Evolutionary conservation across 2,113 vertebrate species (phyloP).

Genomic region (Romanogobio albipinnatus): DNA sequence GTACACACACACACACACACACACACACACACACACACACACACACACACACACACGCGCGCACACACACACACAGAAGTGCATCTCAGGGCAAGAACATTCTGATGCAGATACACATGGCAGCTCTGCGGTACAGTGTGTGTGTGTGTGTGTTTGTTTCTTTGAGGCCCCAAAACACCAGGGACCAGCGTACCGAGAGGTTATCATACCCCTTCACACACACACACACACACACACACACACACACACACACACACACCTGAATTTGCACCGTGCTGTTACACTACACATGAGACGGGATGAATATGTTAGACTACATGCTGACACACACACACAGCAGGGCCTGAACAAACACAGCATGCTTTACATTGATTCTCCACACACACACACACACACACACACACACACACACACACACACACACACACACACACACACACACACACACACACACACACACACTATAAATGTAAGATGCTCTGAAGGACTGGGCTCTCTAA

Average conservation of each 20-base stretch:
- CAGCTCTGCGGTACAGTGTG: background rate
- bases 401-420: background rate
- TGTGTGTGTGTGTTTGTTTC: background rate
- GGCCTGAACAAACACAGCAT: conserved; percentile 1
- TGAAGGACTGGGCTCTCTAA: background rate
- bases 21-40: conserved; percentile 29
- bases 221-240: background rate
- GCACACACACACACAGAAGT: conserved; percentile 2
- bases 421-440: background rate
- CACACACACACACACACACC: background rate
- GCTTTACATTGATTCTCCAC: background rate
- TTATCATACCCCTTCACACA: background rate
- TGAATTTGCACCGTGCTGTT: background rate
- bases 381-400: background rate
- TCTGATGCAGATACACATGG: conserved; percentile 26
- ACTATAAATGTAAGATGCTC: conserved; percentile 33
- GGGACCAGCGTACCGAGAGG: background rate
- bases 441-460: background rate
- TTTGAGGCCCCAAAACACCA: background rate
- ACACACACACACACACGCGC: conserved; percentile 2
- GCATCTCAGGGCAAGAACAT: background rate
- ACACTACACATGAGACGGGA: background rate
- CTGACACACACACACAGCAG: background rate
- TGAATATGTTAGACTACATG: background rate
- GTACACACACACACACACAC: conserved; percentile 41